A percentile compares a stretch with the other conserved stretches of the same genome.
These are phyloP conservation scores for Scomber colias DNA, from an alignment of 2,113 vertebrate genomes.

Conservation along the genomic window DNA sequence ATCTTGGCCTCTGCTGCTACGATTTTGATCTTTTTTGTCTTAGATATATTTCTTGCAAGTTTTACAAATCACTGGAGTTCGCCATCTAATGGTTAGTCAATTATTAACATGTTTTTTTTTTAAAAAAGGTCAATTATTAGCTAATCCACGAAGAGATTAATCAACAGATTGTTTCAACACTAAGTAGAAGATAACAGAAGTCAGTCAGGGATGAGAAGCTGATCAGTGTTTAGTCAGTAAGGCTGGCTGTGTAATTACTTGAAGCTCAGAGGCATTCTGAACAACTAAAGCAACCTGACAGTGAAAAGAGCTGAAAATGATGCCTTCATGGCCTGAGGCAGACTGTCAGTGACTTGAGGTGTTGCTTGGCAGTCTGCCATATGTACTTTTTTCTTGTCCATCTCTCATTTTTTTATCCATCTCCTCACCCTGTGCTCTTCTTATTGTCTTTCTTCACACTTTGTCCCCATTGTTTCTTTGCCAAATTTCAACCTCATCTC, in stretches of 20 bases:
- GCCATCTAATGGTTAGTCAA: not conserved
- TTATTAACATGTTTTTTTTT: not conserved
- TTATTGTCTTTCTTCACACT: not conserved
- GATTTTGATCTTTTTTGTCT: not conserved
- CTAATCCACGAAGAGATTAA: too few species aligned
- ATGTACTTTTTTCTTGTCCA: slow-evolving; percentile 14
- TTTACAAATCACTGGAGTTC: too few species aligned
- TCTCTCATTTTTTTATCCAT: slow-evolving; percentile 1
- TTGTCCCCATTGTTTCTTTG: not conserved
- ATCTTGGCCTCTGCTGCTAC: not conserved
- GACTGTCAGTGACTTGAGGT: slow-evolving; percentile 10
- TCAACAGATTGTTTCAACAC: not conserved
- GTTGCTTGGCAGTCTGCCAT: slow-evolving; percentile 22
- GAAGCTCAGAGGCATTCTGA: slow-evolving; percentile 5
- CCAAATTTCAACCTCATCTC: slow-evolving; percentile 18
- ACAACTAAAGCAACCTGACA: slow-evolving; percentile 20
- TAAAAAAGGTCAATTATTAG: too few species aligned
- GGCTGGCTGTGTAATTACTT: slow-evolving; percentile 28
- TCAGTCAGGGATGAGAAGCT: not conserved
- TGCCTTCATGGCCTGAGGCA: slow-evolving; percentile 26
- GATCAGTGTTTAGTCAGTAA: slow-evolving; percentile 12
- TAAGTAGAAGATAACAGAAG: not conserved
- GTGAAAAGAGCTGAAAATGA: not conserved
- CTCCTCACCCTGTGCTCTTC: not conserved
- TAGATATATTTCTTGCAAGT: too few species aligned